These are phyloP conservation scores for Calliphora vicina DNA, from an alignment of 1,140 invertebrate genomes.

Conservation along the genomic window DNA sequence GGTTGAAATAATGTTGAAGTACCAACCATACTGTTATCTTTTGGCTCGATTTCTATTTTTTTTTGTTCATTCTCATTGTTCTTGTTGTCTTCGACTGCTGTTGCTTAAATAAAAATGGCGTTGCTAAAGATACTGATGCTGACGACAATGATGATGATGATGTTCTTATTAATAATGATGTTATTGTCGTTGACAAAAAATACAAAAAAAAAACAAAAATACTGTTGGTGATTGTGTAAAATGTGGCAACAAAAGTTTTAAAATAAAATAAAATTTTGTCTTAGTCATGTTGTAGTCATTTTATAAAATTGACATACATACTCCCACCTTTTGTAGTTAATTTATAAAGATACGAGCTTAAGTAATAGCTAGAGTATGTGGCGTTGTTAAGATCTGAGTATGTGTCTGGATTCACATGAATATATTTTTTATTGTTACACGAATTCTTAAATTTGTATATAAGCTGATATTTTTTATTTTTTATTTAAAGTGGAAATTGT, in stretches of 20 bases:
- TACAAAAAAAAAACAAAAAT: too few relatives aligned
- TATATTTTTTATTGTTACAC: too few relatives aligned
- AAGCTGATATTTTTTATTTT: too few relatives aligned
- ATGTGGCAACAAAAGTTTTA: neutral
- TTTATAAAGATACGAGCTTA: too few relatives aligned
- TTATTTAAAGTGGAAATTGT: too few relatives aligned
- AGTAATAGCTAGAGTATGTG: too few relatives aligned
- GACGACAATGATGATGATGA: neutral
- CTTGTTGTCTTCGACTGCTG: neutral
- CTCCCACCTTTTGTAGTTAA: neutral
- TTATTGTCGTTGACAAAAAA: slow-evolving; percentile 1
- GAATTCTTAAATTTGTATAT: too few relatives aligned
- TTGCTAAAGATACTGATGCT: neutral
- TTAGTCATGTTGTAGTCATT: neutral
- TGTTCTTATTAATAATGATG: slow-evolving; percentile 15
- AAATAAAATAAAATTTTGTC: neutral
- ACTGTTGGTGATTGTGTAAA: neutral
- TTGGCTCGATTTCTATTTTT: neutral
- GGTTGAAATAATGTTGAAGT: slow-evolving; percentile 15
- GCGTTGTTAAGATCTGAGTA: too few relatives aligned
- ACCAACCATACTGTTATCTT: neutral
- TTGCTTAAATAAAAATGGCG: neutral
- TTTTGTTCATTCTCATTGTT: too few relatives aligned
- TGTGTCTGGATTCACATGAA: too few relatives aligned
- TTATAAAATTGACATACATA: neutral